Percentiles rank a stretch among this genome's conserved stretches.
These are phyloP conservation scores for Drosophila anceps DNA, from an alignment of 2,888 invertebrate species.

Conservation along the genomic window DNA sequence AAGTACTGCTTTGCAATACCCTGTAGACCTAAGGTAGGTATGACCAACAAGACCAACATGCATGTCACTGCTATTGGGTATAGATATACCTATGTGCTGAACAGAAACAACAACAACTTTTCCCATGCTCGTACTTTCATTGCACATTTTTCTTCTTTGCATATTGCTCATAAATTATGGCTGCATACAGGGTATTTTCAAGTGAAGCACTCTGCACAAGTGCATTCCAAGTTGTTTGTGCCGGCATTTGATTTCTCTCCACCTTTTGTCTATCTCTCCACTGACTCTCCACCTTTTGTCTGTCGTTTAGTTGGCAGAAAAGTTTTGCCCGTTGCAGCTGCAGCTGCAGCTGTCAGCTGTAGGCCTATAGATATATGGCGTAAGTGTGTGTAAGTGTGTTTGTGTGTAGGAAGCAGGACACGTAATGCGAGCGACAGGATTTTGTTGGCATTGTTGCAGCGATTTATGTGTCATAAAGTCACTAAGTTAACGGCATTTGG, in stretches of 20 bases:
- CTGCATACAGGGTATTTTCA: conserved; percentile 8
- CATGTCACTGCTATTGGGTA: neutral
- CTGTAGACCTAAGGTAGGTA: conserved; percentile 17
- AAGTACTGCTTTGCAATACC: conserved; percentile 34
- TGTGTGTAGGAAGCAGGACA: conserved; percentile 44
- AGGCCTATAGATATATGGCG: conserved; percentile 42
- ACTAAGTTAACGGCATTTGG: conserved; percentile 81
- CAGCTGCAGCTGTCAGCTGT: conserved; percentile 52
- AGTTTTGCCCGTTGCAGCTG: conserved; percentile 39
- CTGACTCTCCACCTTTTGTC: conserved; percentile 35
- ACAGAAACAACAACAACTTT: neutral
- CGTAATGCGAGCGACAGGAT: conserved; percentile 41
- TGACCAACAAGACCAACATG: neutral
- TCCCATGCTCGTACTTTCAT: neutral
- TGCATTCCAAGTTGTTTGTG: conserved; percentile 20
- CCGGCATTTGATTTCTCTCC: conserved; percentile 56
- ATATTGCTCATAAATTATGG: neutral
- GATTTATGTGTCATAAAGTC: conserved; percentile 85
- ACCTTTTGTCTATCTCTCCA: conserved; percentile 34
- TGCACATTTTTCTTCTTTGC: neutral
- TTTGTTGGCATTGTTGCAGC: conserved; percentile 64
- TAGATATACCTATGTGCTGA: neutral
- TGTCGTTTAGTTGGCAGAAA: conserved; percentile 41
- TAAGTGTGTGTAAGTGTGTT: conserved; percentile 5
- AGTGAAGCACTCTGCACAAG: neutral